Percentiles rank a stretch among this genome's conserved stretches.
Evolutionary conservation across 2,888 invertebrate species (phyloP).

Genomic region (Nemapogon koenigi): DNA sequence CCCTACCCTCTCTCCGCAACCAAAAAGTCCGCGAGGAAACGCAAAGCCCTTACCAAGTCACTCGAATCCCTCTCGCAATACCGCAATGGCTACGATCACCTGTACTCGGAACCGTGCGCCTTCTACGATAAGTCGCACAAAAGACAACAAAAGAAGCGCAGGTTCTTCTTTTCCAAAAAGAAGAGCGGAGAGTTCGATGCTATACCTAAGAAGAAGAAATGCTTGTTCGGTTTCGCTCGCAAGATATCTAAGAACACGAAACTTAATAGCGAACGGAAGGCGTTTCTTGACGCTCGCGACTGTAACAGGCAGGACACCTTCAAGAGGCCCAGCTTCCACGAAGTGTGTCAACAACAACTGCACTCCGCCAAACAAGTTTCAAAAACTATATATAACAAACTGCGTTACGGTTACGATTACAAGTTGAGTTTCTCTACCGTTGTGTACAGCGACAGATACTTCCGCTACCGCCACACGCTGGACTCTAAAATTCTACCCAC

Average conservation of each 20-base stretch:
- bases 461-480: slow-evolving; percentile 47
- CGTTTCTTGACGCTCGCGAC: slow-evolving; percentile 15
- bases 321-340: slow-evolving; percentile 15
- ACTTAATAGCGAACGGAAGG: background rate
- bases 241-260: slow-evolving; percentile 4
- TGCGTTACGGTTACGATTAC: slow-evolving; percentile 27
- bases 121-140: slow-evolving; percentile 16
- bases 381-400: slow-evolving; percentile 29
- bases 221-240: slow-evolving; percentile 2
- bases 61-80: slow-evolving; percentile 13
- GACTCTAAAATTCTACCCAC: slow-evolving; percentile 16
- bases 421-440: slow-evolving; percentile 34
- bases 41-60: slow-evolving; percentile 19
- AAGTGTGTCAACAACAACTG: slow-evolving; percentile 16
- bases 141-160: background rate
- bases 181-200: background rate
- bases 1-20: slow-evolving; percentile 24
- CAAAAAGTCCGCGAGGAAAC: slow-evolving; percentile 16
- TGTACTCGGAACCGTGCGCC: slow-evolving; percentile 13
- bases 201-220: background rate
- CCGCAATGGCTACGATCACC: slow-evolving; percentile 9
- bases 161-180: slow-evolving; percentile 3
- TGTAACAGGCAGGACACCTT: slow-evolving; percentile 14
- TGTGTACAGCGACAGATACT: slow-evolving; percentile 57
- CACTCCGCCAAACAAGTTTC: slow-evolving; percentile 18